A percentile compares a stretch with the other conserved stretches of the same genome.
Evolutionary conservation across 2,888 invertebrate species (phyloP).

Genomic region (Trachelus iudaicus): DNA sequence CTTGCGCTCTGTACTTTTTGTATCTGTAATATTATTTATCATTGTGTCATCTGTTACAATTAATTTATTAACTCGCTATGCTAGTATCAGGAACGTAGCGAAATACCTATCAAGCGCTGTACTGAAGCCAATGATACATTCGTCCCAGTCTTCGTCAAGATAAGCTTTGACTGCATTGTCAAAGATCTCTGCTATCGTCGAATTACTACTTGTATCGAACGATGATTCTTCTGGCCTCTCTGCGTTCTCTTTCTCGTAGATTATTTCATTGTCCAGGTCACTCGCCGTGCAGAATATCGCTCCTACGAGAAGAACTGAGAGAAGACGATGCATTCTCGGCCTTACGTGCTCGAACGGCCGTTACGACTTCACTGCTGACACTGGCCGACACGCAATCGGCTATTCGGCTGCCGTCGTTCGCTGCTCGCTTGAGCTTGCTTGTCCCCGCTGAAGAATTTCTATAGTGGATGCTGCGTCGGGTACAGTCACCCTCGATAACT

Average conservation of each 20-base stretch:
- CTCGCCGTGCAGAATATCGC: background rate
- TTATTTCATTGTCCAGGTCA: background rate
- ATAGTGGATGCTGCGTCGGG: background rate
- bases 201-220: background rate
- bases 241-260: background rate
- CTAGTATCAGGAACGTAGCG: background rate
- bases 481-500: background rate
- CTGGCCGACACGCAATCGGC: background rate
- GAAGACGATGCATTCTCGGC: background rate
- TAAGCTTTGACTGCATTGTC: slow-evolving; percentile 73
- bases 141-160: slow-evolving; percentile 76
- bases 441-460: background rate
- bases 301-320: background rate
- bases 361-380: background rate
- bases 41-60: background rate
- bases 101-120: slow-evolving; percentile 70
- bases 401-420: too few relatives aligned
- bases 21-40: slow-evolving; percentile 58
- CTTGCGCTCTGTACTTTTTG: slow-evolving; percentile 69
- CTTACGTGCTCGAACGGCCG: background rate
- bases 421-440: background rate
- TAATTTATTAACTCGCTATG: background rate
- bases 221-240: slow-evolving; percentile 1
- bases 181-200: slow-evolving; percentile 42
- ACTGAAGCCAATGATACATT: slow-evolving; percentile 77